phyloP scores from a whole-genome alignment of 2,888 invertebrate species.

The Apomyelois bistriatella region DNA sequence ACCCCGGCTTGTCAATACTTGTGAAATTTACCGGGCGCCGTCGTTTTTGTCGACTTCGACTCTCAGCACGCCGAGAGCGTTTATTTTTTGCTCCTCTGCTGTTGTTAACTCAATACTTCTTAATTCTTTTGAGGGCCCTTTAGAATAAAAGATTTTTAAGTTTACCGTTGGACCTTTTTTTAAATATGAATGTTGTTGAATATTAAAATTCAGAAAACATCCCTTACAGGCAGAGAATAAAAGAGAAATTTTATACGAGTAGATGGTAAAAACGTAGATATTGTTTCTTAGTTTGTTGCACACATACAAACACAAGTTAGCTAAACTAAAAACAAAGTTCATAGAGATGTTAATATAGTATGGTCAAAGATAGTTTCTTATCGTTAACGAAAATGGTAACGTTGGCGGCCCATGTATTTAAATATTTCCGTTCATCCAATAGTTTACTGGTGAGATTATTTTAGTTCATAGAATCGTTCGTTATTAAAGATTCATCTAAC shows the following conservation, averaged over 20 bases:
- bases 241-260: too few relatives aligned
- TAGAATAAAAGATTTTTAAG: neutral
- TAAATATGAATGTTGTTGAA: neutral
- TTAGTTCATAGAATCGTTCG: too few relatives aligned
- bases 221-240: too few relatives aligned
- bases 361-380: neutral
- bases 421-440: neutral
- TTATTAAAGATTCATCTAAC: too few relatives aligned
- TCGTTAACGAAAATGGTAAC: neutral
- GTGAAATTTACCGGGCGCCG: neutral
- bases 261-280: too few relatives aligned
- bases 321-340: too few relatives aligned
- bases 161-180: neutral
- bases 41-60: neutral
- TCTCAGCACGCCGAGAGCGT: neutral
- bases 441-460: too few relatives aligned
- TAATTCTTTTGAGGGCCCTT: neutral
- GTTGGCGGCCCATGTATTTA: neutral
- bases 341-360: too few relatives aligned
- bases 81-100: constrained; percentile 4
- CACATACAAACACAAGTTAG: too few relatives aligned
- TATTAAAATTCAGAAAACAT: too few relatives aligned
- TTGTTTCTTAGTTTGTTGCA: too few relatives aligned
- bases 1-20: constrained; percentile 1
- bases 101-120: constrained; percentile 4